Evolutionary conservation across 2,797 vertebrate genomes (phyloP), one percentile per base, ranked within the genome.

Genomic region (Lepilemur septentrionalis): DNA sequence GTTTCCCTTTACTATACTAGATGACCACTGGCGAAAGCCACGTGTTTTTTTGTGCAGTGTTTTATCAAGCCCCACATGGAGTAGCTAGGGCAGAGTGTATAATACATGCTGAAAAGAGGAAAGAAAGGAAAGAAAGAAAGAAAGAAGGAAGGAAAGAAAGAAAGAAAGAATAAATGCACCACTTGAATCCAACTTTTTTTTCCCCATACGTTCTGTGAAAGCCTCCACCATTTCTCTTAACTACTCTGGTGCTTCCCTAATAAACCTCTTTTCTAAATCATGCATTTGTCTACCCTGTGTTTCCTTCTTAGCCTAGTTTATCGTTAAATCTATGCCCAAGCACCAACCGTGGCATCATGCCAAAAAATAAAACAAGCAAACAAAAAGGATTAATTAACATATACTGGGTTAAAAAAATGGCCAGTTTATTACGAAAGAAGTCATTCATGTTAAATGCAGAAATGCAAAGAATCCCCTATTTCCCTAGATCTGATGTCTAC

Each of bases 71-170:
- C n/a, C 35, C 18, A 23, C n/a, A 12, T 0, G 4, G 15, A 25
- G 17, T 35, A 92, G 12, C 14, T 32, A 43, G 43, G 35, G 4
- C 2, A 3, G 0, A 38, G 65, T 1, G n/a, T 11, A 20, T 7
- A 12, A 41, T 11, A 38, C 7, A 48, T 10, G 10, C 5, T 18
- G 15, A 52, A 52, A 1, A n/a, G n/a, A n/a, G n/a, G n/a, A n/a
- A n/a, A n/a, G n/a, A n/a, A n/a, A n/a, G n/a, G 17, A 65, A 81
- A 32, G 75, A 50, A 7, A 12, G 12, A 30, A 43, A 30, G 41
- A 43, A n/a, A n/a, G n/a, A n/a, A 48, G 14, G 48, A 48, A 46
- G 12, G n/a, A n/a, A 52, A 1, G 17, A 65, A 81, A 32, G 75
- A 50, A 7, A 12, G 12, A 30, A 43, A 30, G 41, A 43, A n/a